Evolutionary conservation across 1,140 invertebrate species (phyloP).

Genomic region (Vanessa tameamea): DNA sequence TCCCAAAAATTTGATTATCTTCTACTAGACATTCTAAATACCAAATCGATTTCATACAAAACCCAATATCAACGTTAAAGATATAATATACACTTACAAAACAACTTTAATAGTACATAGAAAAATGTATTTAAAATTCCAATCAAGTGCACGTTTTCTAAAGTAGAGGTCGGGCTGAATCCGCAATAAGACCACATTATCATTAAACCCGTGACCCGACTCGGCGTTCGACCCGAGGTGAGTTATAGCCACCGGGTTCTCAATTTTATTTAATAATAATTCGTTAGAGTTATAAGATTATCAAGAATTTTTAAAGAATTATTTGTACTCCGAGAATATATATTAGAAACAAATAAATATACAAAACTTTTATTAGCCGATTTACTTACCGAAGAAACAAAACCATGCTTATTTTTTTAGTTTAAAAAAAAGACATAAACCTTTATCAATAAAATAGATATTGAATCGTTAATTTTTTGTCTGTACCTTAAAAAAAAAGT

Average conservation of each 20-base stretch:
- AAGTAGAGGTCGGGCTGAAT: slow-evolving; percentile 51
- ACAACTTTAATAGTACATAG: slow-evolving; percentile 4
- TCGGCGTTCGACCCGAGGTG: slow-evolving; percentile 31
- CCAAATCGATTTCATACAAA: not conserved
- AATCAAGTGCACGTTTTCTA: slow-evolving; percentile 49
- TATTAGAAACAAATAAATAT: too few relatives aligned
- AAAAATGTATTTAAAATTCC: slow-evolving; percentile 50
- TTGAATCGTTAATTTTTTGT: too few relatives aligned
- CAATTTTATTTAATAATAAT: not conserved
- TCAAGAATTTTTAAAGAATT: not conserved
- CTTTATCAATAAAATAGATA: too few relatives aligned
- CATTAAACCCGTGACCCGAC: slow-evolving; percentile 51
- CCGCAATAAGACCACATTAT: slow-evolving; percentile 61
- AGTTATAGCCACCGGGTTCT: not conserved
- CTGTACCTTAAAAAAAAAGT: too few relatives aligned
- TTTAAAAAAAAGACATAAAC: too few relatives aligned
- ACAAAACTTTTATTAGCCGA: too few relatives aligned
- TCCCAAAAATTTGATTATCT: too few relatives aligned
- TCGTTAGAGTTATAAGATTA: not conserved
- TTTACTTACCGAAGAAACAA: too few relatives aligned
- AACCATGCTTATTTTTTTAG: too few relatives aligned
- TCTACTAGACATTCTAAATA: too few relatives aligned
- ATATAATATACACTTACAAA: not conserved
- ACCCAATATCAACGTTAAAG: not conserved
- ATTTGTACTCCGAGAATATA: too few relatives aligned